Percentiles rank a stretch among this genome's conserved stretches.
phyloP scores from a whole-genome alignment of 2,888 invertebrate genomes.

The Hirtodrosophila cameraria region DNA sequence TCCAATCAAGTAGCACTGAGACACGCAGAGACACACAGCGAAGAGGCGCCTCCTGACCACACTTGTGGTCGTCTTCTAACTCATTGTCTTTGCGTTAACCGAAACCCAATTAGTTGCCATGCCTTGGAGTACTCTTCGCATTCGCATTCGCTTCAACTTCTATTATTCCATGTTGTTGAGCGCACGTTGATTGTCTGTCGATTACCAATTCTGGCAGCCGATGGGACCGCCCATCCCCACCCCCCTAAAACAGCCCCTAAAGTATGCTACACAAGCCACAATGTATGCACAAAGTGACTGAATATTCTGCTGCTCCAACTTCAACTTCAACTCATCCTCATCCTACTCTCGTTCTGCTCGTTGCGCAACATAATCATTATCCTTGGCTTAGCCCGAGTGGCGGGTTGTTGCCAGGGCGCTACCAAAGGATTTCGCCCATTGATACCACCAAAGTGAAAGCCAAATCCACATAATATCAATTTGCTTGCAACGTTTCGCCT shows the following conservation, averaged over 20 bases:
- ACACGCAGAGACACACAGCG: constrained; percentile 25
- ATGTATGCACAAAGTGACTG: constrained; percentile 61
- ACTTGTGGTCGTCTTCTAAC: constrained; percentile 41
- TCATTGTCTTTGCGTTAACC: constrained; percentile 55
- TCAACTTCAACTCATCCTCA: too few species aligned
- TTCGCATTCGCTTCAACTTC: constrained; percentile 52
- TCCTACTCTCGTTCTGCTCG: constrained; percentile 27
- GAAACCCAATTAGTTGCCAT: constrained; percentile 79
- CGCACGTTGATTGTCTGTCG: constrained; percentile 77
- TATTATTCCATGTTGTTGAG: constrained; percentile 68
- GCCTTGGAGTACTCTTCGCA: constrained; percentile 55
- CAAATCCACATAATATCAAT: constrained; percentile 82
- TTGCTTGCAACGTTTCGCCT: constrained; percentile 76
- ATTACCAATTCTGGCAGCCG: constrained; percentile 61
- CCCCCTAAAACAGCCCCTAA: not conserved
- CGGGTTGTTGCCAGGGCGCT: constrained; percentile 26
- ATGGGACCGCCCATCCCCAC: not conserved
- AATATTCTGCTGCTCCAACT: constrained; percentile 8
- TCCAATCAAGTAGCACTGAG: constrained; percentile 72
- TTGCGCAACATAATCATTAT: constrained; percentile 80
- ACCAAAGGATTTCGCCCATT: constrained; percentile 77
- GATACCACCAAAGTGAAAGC: constrained; percentile 78
- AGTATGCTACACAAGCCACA: constrained; percentile 18
- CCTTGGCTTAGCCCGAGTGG: constrained; percentile 72
- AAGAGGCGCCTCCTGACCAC: not conserved